Base-by-base conservation (phyloP, 2,113 vertebrate species). In the Rhinopithecus roxellana region DNA sequence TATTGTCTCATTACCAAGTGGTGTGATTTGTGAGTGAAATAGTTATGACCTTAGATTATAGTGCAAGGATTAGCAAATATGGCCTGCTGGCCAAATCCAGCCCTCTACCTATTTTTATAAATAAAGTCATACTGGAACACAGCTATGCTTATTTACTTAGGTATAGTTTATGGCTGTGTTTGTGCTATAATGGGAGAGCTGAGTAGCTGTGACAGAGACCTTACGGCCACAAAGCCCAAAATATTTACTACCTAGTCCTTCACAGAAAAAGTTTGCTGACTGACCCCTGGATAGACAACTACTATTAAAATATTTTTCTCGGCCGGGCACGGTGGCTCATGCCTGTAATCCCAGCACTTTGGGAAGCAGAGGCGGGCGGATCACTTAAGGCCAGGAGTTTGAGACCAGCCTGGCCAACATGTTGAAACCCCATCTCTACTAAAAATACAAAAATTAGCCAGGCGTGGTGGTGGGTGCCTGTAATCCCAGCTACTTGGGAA, bases 1-100 rank as follows among this genome's bases (percentile, higher is more conserved):
- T 50, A 75, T 50, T 72, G 18, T 50, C 95, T 95, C 38, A 81
- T 69, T 69, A 77, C 22, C 20, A 78, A 9, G 3, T 48, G 17
- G 10, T 69, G 22, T 70, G 50, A 69, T 59, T 95, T 93, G 38
- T 96, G 59, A 92, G 59, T 83, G 93, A 94, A 90, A 89, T 38
- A 69, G 17, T 8, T 52, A 79, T 10, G 7, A 23, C 32, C 70
- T 95, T 67, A 79, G 38, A 59, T 72, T n/a, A 32, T 23, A 95
- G 9, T 16, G 12, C 38, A 72, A 93, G 27, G 14, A 10, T n/a
- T 81, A 27, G 38, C 38, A 90, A 93, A 59, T 74, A 45, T 0
- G 32, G 2, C 0, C 11, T 59, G 40, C 11, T 74, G 59, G 38
- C 20, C 50, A 78, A 81, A 89, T 70, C 18, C 27, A 50, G 13